Conservation (phyloP, 2,888 invertebrate genomes). For the Hipparchia sbordonii region DNA sequence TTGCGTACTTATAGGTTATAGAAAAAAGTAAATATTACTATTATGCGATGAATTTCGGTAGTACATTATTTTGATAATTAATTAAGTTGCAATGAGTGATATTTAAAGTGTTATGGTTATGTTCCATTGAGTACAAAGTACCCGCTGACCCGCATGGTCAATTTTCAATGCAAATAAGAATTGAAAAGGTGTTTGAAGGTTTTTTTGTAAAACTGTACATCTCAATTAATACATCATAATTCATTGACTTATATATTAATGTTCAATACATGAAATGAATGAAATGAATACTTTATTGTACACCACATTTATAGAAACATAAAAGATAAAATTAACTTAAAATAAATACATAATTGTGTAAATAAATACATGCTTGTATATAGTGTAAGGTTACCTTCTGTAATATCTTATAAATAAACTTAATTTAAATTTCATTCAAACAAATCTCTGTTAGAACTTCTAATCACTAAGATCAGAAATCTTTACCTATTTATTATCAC, state of each 20-base stretch:
- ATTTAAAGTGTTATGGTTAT: constrained; percentile 4
- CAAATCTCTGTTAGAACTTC: too few species aligned
- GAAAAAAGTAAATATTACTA: constrained; percentile 37
- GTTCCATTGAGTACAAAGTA: neutral
- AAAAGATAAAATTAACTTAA: too few species aligned
- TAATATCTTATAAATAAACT: too few species aligned
- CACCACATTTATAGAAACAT: too few species aligned
- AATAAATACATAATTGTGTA: too few species aligned
- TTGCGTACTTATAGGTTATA: constrained; percentile 35
- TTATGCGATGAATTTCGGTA: constrained; percentile 27
- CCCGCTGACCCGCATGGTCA: constrained; percentile 6
- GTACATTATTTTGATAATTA: constrained; percentile 15
- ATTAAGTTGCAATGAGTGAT: constrained; percentile 8
- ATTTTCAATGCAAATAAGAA: neutral
- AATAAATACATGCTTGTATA: too few species aligned
- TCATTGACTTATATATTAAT: neutral
- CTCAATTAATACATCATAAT: neutral
- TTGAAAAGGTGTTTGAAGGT: neutral
- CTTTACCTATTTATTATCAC: too few species aligned
- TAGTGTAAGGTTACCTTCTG: too few species aligned
- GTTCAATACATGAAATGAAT: too few species aligned
- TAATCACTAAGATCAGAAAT: too few species aligned
- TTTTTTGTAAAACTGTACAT: neutral
- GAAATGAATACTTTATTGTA: too few species aligned
- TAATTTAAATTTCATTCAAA: too few species aligned